Evolutionary conservation across 2,888 invertebrate species (phyloP).

Genomic region (Morpho helenor): DNA sequence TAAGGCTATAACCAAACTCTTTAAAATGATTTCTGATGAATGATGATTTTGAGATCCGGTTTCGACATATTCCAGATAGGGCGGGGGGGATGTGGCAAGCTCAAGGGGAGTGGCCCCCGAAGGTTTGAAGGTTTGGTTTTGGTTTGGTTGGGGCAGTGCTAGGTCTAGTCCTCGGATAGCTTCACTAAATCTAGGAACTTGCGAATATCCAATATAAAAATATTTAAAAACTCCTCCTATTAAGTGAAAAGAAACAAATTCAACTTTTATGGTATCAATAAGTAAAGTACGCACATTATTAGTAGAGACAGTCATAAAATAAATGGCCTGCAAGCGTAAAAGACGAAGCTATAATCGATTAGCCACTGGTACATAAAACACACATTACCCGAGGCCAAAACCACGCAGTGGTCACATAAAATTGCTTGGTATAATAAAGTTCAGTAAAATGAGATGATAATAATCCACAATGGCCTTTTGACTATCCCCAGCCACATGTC

Average conservation of each 20-base stretch:
- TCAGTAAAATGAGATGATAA: slow-evolving; percentile 20
- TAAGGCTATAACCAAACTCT: too few species aligned
- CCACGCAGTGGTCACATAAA: slow-evolving; percentile 8
- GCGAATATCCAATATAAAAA: too few species aligned
- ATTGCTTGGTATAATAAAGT: slow-evolving; percentile 17
- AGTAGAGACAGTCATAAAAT: background rate
- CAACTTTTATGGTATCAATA: background rate
- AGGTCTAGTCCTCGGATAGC: too few species aligned
- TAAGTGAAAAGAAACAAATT: background rate
- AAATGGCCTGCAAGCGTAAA: slow-evolving; percentile 1
- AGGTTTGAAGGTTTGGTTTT: too few species aligned
- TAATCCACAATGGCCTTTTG: slow-evolving; percentile 48
- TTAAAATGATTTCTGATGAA: too few species aligned
- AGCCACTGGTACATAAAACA: slow-evolving; percentile 12
- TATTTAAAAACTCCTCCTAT: background rate
- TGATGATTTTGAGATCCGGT: too few species aligned
- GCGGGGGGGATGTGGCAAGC: too few species aligned
- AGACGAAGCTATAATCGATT: slow-evolving; percentile 6
- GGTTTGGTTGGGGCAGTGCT: too few species aligned
- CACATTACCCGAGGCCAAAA: slow-evolving; percentile 2
- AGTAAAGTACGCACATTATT: too few species aligned
- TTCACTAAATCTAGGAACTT: too few species aligned
- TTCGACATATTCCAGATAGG: too few species aligned
- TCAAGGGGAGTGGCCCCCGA: too few species aligned
- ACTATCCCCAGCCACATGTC: slow-evolving; percentile 30